phyloP scores from a whole-genome alignment of 2,888 invertebrate species.

The Pristionchus arcanus region DNA sequence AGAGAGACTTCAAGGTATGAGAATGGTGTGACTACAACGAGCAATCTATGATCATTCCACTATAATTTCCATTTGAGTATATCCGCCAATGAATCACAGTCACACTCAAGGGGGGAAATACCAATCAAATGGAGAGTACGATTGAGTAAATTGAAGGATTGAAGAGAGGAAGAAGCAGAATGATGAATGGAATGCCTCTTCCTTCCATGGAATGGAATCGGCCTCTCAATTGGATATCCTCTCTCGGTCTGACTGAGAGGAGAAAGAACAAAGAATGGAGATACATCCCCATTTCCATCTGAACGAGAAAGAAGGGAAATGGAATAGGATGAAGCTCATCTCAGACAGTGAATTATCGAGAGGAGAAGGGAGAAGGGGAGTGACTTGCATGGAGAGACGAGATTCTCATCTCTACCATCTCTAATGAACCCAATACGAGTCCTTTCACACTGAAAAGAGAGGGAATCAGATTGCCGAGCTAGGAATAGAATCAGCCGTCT shows the following conservation, averaged over 20 bases:
- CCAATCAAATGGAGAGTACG: background rate
- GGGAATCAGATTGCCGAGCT: background rate
- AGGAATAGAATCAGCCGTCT: background rate
- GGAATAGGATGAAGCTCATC: background rate
- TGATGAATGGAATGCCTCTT: background rate
- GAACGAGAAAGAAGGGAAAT: background rate
- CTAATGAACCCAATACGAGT: background rate
- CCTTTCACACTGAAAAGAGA: background rate
- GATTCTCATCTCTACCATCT: background rate
- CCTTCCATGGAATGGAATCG: background rate
- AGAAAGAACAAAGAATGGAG: background rate
- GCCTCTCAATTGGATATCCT: background rate
- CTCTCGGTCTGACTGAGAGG: background rate
- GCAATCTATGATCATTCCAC: background rate
- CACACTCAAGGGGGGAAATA: background rate
- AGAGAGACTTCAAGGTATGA: background rate
- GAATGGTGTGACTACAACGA: background rate
- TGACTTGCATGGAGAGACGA: background rate
- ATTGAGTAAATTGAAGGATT: background rate
- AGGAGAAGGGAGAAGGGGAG: conserved; percentile 23
- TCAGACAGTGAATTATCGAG: background rate
- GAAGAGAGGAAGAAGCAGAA: conserved; percentile 10
- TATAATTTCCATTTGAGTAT: background rate
- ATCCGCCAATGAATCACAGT: background rate
- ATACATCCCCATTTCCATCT: background rate